phyloP scores from a whole-genome alignment of 2,888 invertebrate genomes.

The Mythimna albipuncta region DNA sequence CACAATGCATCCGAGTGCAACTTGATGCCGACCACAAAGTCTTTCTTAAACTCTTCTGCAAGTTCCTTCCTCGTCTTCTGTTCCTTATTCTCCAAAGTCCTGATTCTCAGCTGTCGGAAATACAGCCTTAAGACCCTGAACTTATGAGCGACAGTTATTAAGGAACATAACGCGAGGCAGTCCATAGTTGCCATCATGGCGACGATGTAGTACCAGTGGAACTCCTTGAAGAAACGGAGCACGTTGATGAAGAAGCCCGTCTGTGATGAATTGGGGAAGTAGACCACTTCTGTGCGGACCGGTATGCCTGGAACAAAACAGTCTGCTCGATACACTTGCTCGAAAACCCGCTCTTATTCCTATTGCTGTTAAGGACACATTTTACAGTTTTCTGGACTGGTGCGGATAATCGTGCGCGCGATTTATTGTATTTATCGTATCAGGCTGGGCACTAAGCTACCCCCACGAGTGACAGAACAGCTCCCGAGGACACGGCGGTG shows the following conservation, averaged over 20 bases:
- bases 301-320: constrained; percentile 70
- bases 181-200: constrained; percentile 74
- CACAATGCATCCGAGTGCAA: constrained; percentile 78
- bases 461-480: no score
- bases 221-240: constrained; percentile 69
- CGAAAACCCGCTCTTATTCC: no score
- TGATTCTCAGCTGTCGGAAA: constrained; percentile 69
- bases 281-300: constrained; percentile 74
- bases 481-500: no score
- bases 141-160: constrained; percentile 73
- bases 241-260: constrained; percentile 69
- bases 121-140: constrained; percentile 73
- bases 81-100: constrained; percentile 55
- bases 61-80: constrained; percentile 53
- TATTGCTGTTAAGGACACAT: no score
- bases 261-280: constrained; percentile 67
- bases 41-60: constrained; percentile 67
- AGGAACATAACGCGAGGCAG: constrained; percentile 69
- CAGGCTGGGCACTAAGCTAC: no score
- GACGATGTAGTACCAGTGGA: constrained; percentile 78
- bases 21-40: constrained; percentile 74
- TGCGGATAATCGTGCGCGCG: no score
- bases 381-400: no score
- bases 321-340: not conserved
- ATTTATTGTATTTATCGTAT: no score